Percentiles rank a stretch among this genome's conserved stretches.
phyloP scores from a whole-genome alignment of 1,140 invertebrate species.

The Drosophila pandora region DNA sequence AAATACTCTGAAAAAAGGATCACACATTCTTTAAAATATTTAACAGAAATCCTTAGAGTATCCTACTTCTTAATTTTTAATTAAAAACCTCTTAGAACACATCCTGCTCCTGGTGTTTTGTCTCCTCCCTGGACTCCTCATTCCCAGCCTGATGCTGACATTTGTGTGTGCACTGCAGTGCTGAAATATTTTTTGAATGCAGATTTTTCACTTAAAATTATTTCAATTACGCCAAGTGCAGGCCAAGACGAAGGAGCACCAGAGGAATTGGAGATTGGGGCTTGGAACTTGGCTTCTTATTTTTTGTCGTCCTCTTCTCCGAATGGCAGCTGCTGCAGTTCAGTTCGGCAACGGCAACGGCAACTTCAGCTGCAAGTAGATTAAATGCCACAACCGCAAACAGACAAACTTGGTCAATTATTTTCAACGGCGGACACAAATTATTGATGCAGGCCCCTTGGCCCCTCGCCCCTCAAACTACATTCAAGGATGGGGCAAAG shows the following conservation, averaged over 20 bases:
- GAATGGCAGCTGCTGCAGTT: constrained; percentile 45
- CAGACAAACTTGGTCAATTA: constrained; percentile 82
- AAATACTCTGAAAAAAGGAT: background rate
- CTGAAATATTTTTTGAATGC: constrained; percentile 80
- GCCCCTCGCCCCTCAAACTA: constrained; percentile 16
- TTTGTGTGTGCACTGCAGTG: constrained; percentile 40
- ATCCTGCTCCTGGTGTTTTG: constrained; percentile 41
- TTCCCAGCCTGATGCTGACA: constrained; percentile 37
- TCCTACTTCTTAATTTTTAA: background rate
- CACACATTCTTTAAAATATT: background rate
- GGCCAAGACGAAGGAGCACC: constrained; percentile 17
- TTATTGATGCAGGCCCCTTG: constrained; percentile 72
- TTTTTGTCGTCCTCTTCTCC: constrained; percentile 33
- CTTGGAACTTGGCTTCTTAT: constrained; percentile 20
- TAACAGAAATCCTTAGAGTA: background rate
- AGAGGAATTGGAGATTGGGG: background rate
- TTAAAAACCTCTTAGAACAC: background rate
- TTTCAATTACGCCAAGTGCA: constrained; percentile 79
- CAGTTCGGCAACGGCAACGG: constrained; percentile 37
- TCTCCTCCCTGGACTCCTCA: constrained; percentile 19
- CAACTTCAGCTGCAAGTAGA: constrained; percentile 70
- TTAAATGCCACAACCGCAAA: constrained; percentile 81
- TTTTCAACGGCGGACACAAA: constrained; percentile 81
- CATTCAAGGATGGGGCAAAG: constrained; percentile 14
- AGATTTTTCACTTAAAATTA: constrained; percentile 82